Evolutionary conservation across 2,797 vertebrate species (phyloP).

Genomic region (Arnoldichthys spilopterus): DNA sequence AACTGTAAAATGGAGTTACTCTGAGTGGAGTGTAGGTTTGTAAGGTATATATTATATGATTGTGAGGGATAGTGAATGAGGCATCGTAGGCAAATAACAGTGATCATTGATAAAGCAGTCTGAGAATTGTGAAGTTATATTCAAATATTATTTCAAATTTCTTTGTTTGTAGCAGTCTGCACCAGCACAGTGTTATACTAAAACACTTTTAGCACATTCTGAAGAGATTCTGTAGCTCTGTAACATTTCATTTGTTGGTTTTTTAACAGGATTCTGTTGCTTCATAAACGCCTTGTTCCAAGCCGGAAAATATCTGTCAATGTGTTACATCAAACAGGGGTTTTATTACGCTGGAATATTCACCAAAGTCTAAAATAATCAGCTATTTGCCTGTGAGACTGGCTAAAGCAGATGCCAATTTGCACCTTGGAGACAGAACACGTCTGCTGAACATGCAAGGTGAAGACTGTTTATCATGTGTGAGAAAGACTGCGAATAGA

Average conservation of each 20-base stretch:
- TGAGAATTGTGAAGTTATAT: neutral
- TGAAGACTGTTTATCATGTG: slow-evolving; percentile 35
- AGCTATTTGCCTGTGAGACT: slow-evolving; percentile 77
- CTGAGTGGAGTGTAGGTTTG: no score
- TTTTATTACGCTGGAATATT: slow-evolving; percentile 78
- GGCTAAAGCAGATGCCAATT: slow-evolving; percentile 75
- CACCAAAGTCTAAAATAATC: slow-evolving; percentile 80
- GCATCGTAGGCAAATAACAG: slow-evolving; percentile 18
- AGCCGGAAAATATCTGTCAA: slow-evolving; percentile 77
- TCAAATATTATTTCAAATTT: neutral
- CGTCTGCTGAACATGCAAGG: slow-evolving; percentile 54
- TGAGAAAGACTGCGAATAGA: slow-evolving; percentile 23
- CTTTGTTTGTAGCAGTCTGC: neutral
- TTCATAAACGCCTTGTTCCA: slow-evolving; percentile 69
- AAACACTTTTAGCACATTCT: slow-evolving; percentile 46
- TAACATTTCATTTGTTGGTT: slow-evolving; percentile 51
- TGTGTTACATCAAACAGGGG: slow-evolving; percentile 78
- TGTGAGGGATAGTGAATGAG: slow-evolving; percentile 24
- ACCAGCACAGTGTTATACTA: slow-evolving; percentile 24
- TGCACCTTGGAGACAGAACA: slow-evolving; percentile 59
- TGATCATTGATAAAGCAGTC: neutral
- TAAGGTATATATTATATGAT: no score
- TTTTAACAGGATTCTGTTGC: slow-evolving; percentile 72
- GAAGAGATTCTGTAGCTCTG: slow-evolving; percentile 38
- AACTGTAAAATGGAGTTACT: no score